Percentiles rank a stretch among this genome's conserved stretches.
These are phyloP conservation scores for Cavia porcellus DNA, from an alignment of 2,113 vertebrate species.

Conservation along the genomic window DNA sequence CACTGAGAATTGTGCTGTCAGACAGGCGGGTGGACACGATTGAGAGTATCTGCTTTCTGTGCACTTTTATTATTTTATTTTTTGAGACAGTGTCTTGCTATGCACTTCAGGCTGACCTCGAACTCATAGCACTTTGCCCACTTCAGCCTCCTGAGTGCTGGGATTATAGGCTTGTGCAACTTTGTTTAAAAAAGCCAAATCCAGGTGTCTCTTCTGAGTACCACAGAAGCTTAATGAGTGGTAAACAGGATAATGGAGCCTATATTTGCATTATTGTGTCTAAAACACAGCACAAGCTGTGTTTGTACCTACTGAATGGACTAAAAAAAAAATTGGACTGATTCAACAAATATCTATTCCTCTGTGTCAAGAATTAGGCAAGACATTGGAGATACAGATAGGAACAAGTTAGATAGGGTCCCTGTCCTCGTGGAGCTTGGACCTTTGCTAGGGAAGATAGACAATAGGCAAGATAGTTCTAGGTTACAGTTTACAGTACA, in stretches of 20 bases:
- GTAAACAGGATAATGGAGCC: not conserved
- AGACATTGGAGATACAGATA: no score
- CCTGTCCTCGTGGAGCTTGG: not conserved
- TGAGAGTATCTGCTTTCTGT: not conserved
- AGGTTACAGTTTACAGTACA: fast-evolving
- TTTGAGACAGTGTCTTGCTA: not conserved
- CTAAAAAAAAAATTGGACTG: not conserved
- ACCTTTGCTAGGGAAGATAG: not conserved
- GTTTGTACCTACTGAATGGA: not conserved
- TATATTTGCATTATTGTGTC: not conserved
- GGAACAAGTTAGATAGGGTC: not conserved
- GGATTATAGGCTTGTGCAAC: not conserved
- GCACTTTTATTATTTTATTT: not conserved
- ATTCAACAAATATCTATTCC: not conserved
- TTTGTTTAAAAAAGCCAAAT: not conserved
- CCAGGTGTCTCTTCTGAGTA: not conserved
- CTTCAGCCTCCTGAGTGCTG: not conserved
- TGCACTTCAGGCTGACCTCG: not conserved
- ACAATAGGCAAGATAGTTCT: not conserved
- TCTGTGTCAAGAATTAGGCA: not conserved
- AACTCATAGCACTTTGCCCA: not conserved
- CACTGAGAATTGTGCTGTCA: not conserved
- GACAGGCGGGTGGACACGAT: fast-evolving
- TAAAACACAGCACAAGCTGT: not conserved
- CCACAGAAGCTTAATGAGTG: not conserved